Evolutionary conservation across 2,113 vertebrate genomes (phyloP), one percentile per base, ranked within the genome.

Genomic region (Chascanopsetta lugubris): DNA sequence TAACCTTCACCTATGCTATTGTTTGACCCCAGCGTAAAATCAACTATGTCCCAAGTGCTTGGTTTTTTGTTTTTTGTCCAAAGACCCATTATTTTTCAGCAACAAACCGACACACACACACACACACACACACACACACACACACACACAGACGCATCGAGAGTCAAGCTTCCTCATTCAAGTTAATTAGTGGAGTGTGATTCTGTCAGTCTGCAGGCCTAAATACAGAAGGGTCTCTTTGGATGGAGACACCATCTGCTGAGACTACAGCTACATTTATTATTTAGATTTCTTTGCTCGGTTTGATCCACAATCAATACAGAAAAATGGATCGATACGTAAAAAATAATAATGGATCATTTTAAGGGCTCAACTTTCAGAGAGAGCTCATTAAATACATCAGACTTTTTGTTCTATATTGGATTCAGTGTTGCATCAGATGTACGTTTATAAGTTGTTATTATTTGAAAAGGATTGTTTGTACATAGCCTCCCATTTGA

Each of bases 201-300:
- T 42, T 42, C 38, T 42, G 17, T 42, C 38, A 42, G 38, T 18
- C 17, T n/a, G 38, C 38, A 3, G 17, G 38, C 38, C 38, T 42
- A 0, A 8, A 47, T 5, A 9, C 34, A 17, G 34, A 38, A 38
- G 34, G 34, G 34, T 63, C 50, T 29, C 40, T 24, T 48, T 56
- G 18, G 50, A 38, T 62, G 58, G 38, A 42, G 38, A 42, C 62
- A 18, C 69, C 78, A 79, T 79, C 84, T 86, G 80, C 68, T 15
- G 21, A 69, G 25, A 66, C 51, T 51, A 65, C 50, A 53, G 36
- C 50, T 47, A 58, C 50, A 40, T 49, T 30, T 24, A 61, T 51
- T n/a, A 21, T 29, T 49, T 17, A 58, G 70, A 55, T 71, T 34
- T 56, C n/a, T n/a, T 43, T 20, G 8, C 38, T 42, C 38, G 8